phyloP scores from a whole-genome alignment of 2,888 invertebrate genomes.

The Sarcophaga rosellei region DNA sequence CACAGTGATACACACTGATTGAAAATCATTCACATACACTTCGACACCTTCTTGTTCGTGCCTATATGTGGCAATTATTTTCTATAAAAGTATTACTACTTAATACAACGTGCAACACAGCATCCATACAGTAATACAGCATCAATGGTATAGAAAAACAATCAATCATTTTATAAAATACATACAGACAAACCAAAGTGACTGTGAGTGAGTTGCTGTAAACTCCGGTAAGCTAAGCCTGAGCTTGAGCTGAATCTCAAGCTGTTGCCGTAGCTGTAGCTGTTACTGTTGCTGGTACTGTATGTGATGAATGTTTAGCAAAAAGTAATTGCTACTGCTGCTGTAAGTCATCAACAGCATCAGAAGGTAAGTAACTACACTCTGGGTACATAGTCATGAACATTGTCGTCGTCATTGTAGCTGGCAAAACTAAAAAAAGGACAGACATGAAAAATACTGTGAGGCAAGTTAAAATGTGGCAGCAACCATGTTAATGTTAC shows the following conservation, averaged over 20 bases:
- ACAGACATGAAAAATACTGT: background rate
- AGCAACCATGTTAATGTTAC: conserved; percentile 50
- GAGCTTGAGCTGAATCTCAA: background rate
- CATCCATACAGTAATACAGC: conserved; percentile 25
- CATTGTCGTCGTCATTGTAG: background rate
- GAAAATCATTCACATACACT: background rate
- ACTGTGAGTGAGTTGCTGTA: background rate
- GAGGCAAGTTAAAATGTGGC: conserved; percentile 20
- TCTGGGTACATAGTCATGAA: background rate
- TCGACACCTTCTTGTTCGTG: background rate
- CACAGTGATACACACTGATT: background rate
- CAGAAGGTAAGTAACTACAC: background rate
- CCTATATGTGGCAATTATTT: background rate
- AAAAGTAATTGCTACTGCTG: background rate
- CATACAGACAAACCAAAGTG: background rate
- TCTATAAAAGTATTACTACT: conserved; percentile 36
- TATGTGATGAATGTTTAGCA: background rate
- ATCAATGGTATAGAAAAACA: conserved; percentile 51
- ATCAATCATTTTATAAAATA: conserved; percentile 58
- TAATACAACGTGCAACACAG: conserved; percentile 3
- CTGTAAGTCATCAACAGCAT: background rate
- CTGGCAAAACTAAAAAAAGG: background rate
- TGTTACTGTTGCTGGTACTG: background rate
- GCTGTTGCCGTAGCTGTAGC: conserved; percentile 11
- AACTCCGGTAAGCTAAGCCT: background rate